phyloP scores from a whole-genome alignment of 2,888 invertebrate genomes.

The Rhagium mordax region DNA sequence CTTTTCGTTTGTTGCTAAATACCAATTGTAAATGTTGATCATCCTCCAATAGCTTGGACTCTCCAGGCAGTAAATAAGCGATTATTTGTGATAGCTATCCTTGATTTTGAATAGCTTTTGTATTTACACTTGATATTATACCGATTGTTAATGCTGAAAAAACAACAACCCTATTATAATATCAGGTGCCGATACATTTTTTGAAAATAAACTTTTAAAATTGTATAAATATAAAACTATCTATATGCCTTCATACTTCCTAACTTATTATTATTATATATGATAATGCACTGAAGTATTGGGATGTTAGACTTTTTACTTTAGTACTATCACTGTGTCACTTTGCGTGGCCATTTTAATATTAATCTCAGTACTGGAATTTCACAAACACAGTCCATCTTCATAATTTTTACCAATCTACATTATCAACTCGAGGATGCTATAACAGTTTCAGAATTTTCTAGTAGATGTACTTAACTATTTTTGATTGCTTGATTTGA shows the following conservation, averaged over 20 bases:
- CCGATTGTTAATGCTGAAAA: slow-evolving; percentile 40
- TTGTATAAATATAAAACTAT: slow-evolving; percentile 69
- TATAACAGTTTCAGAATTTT: background rate
- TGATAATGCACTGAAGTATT: slow-evolving; percentile 71
- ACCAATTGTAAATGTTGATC: slow-evolving; percentile 64
- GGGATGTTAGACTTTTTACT: slow-evolving; percentile 71
- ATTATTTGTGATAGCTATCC: slow-evolving; percentile 68
- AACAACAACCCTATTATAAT: slow-evolving; percentile 43
- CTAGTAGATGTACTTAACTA: background rate
- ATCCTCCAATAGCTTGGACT: slow-evolving; percentile 63
- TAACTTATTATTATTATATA: slow-evolving; percentile 68
- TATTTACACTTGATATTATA: slow-evolving; percentile 60
- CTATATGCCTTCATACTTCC: slow-evolving; percentile 72
- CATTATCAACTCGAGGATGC: background rate
- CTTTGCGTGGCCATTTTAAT: slow-evolving; percentile 67
- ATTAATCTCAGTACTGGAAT: slow-evolving; percentile 67
- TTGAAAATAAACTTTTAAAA: slow-evolving; percentile 63
- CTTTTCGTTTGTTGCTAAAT: slow-evolving; percentile 51
- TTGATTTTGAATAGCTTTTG: slow-evolving; percentile 66
- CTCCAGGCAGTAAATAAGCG: slow-evolving; percentile 59
- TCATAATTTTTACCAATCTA: background rate
- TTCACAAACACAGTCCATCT: slow-evolving; percentile 47
- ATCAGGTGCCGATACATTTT: slow-evolving; percentile 58
- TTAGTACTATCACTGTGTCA: slow-evolving; percentile 70
- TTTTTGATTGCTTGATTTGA: background rate